Conservation (phyloP, 1,140 invertebrate species). For the Aphis gossypii region DNA sequence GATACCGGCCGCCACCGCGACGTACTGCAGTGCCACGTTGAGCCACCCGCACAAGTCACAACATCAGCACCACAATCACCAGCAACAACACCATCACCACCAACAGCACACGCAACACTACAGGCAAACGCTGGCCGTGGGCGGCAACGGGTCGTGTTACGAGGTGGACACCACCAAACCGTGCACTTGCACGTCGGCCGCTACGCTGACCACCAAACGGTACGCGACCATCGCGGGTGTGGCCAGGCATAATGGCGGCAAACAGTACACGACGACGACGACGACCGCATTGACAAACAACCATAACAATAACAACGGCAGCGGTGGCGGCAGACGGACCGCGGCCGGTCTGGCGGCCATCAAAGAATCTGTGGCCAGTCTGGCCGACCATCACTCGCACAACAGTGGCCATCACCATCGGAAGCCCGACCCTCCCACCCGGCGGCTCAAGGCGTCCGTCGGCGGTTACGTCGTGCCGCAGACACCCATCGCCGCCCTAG, state of each 20-base stretch:
- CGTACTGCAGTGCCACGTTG: constrained; percentile 21
- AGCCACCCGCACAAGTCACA: constrained; percentile 1
- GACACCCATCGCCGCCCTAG: constrained; percentile 49
- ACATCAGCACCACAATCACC: background rate
- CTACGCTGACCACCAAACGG: constrained; percentile 24
- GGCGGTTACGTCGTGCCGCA: constrained; percentile 42
- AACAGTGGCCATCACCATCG: background rate
- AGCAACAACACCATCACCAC: background rate
- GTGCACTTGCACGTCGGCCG: constrained; percentile 40
- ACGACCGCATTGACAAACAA: background rate
- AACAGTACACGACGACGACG: constrained; percentile 25
- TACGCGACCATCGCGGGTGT: constrained; percentile 50
- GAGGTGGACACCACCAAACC: constrained; percentile 44
- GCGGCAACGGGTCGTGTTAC: constrained; percentile 33
- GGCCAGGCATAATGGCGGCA: constrained; percentile 45
- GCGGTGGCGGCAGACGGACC: background rate
- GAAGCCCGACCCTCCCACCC: constrained; percentile 19
- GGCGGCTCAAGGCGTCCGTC: constrained; percentile 47
- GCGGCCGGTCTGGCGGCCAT: background rate
- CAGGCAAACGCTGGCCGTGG: background rate
- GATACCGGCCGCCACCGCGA: background rate
- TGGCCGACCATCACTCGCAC: background rate
- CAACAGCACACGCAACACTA: constrained; percentile 27
- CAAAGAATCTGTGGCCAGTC: background rate
- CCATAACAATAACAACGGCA: background rate